phyloP scores from a whole-genome alignment of 1,140 invertebrate genomes.

The Tenebrio molitor region DNA sequence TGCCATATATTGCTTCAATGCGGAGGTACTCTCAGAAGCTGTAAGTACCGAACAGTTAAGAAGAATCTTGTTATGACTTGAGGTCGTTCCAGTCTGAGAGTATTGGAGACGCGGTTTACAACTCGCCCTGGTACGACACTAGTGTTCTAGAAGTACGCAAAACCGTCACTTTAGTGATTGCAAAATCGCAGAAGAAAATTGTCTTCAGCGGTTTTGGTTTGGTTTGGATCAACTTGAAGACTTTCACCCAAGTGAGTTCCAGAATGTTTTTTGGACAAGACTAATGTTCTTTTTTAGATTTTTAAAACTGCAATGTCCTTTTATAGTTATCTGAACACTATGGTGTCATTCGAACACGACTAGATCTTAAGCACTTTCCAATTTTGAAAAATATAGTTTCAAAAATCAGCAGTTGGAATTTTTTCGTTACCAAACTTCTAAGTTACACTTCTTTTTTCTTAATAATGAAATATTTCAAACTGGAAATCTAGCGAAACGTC shows the following conservation, averaged over 20 bases:
- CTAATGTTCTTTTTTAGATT: not conserved
- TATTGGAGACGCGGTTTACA: conserved; percentile 5
- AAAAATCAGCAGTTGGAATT: too few species aligned
- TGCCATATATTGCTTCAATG: conserved; percentile 10
- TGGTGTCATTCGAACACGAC: conserved; percentile 2
- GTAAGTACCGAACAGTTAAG: conserved; percentile 3
- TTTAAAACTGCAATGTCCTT: conserved; percentile 16
- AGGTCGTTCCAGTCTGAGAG: not conserved
- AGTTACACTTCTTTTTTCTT: too few species aligned
- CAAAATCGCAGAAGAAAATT: not conserved
- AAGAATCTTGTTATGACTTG: not conserved
- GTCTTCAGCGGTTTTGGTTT: conserved; percentile 21
- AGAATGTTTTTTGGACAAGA: not conserved
- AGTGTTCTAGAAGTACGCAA: not conserved
- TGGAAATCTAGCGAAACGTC: too few species aligned
- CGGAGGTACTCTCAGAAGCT: conserved; percentile 1
- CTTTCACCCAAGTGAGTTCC: conserved; percentile 12
- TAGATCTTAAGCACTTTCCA: too few species aligned
- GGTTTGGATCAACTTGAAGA: conserved; percentile 18
- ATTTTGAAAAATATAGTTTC: too few species aligned
- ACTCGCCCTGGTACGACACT: conserved; percentile 2
- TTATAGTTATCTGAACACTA: conserved; percentile 23
- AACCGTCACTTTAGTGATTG: not conserved
- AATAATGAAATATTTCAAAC: too few species aligned
- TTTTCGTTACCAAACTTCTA: too few species aligned